Evolutionary conservation across 2,888 invertebrate species (phyloP).

Genomic region (Tenthredo scrophulariae): DNA sequence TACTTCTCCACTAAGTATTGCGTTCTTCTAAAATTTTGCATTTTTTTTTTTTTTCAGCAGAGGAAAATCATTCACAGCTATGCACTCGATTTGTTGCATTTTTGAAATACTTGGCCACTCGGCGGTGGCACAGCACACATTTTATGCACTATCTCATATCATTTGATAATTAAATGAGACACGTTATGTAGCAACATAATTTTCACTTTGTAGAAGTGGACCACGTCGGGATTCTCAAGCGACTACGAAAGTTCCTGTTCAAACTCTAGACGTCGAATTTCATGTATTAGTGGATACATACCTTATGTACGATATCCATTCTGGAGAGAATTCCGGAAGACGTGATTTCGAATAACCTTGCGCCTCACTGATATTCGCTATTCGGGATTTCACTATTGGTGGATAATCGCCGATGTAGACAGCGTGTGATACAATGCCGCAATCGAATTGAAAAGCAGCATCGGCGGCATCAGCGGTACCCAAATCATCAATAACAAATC

Average conservation of each 20-base stretch:
- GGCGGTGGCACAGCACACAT: too few species aligned
- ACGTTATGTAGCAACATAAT: too few species aligned
- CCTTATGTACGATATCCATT: constrained; percentile 55
- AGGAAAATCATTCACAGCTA: too few species aligned
- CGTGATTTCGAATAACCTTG: background rate
- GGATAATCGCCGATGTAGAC: constrained; percentile 86
- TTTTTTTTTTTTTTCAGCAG: too few species aligned
- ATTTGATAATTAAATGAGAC: too few species aligned
- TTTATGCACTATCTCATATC: too few species aligned
- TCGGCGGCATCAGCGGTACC: constrained; percentile 63
- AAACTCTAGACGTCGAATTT: constrained; percentile 69
- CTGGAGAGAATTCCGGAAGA: background rate
- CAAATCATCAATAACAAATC: constrained; percentile 1
- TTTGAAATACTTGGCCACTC: background rate
- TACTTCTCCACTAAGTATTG: too few species aligned
- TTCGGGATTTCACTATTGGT: constrained; percentile 81
- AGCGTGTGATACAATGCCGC: constrained; percentile 84
- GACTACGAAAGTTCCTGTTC: too few species aligned
- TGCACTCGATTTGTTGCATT: too few species aligned
- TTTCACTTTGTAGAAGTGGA: too few species aligned
- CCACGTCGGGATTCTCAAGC: too few species aligned
- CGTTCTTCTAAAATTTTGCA: too few species aligned
- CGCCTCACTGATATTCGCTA: constrained; percentile 80
- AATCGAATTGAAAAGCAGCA: constrained; percentile 61
- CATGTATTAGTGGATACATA: constrained; percentile 67